Evolutionary conservation across 1,140 invertebrate species (phyloP).

Genomic region (Lethrus apterus): DNA sequence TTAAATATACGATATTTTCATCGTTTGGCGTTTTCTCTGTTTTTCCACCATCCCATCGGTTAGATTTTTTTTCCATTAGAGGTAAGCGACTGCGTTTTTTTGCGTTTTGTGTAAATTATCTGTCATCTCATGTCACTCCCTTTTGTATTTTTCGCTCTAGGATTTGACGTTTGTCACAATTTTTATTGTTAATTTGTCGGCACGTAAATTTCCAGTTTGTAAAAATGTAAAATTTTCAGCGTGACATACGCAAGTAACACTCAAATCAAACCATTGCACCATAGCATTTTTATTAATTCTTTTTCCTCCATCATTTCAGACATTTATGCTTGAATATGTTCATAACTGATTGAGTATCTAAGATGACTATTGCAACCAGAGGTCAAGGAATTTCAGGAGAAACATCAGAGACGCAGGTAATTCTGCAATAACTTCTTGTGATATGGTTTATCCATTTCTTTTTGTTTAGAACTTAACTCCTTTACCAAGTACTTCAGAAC

Average conservation of each 20-base stretch:
- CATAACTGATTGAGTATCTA: slow-evolving; percentile 12
- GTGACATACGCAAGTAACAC: no score
- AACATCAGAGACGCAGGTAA: slow-evolving; percentile 50
- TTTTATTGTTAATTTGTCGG: slow-evolving; percentile 4
- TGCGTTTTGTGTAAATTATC: slow-evolving; percentile 7
- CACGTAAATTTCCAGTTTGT: slow-evolving; percentile 6
- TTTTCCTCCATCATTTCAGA: slow-evolving; percentile 5
- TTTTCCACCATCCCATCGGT: slow-evolving; percentile 10
- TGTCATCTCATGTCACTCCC: slow-evolving; percentile 32
- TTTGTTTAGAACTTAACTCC: slow-evolving; percentile 15
- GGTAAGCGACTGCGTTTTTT: slow-evolving; percentile 9
- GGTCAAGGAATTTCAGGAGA: slow-evolving; percentile 54
- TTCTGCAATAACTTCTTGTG: slow-evolving; percentile 1
- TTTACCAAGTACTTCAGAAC: slow-evolving; percentile 41
- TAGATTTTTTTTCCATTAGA: slow-evolving; percentile 1
- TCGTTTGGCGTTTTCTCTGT: slow-evolving; percentile 6
- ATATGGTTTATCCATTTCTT: neutral
- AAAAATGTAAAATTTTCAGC: no score
- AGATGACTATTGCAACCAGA: slow-evolving; percentile 56
- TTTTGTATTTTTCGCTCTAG: slow-evolving; percentile 33
- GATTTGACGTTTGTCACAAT: slow-evolving; percentile 31
- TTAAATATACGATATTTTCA: slow-evolving; percentile 5
- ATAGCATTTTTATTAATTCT: neutral
- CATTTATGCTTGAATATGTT: slow-evolving; percentile 11
- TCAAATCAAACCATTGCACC: neutral